Evolutionary conservation across 2,888 invertebrate genomes (phyloP).

Genomic region (Ferdinandea cuprea): DNA sequence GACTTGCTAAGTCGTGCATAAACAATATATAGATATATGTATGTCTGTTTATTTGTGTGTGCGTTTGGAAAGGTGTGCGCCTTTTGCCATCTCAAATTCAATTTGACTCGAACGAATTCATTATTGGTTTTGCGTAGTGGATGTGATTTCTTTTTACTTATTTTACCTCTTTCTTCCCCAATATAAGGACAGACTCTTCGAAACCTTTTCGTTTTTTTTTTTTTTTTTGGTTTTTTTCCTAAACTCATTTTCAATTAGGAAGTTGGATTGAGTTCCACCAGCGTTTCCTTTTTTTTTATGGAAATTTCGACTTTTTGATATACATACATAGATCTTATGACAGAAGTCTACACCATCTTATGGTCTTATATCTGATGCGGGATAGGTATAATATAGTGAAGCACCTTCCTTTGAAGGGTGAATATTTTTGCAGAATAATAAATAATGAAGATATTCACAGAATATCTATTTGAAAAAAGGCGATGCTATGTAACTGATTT

Average conservation of each 20-base stretch:
- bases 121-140: conserved; percentile 55
- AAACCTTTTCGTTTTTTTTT: conserved; percentile 22
- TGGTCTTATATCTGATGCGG: conserved; percentile 1
- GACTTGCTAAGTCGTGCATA: not conserved
- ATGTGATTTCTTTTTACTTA: conserved; percentile 35
- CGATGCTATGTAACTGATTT: conserved; percentile 1
- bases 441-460: not conserved
- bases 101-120: conserved; percentile 52
- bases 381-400: not conserved
- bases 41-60: not conserved
- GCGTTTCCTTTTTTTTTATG: not conserved
- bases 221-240: conserved; percentile 5
- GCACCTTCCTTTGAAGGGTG: not conserved
- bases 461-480: not conserved
- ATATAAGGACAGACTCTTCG: conserved; percentile 3
- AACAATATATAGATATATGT: not conserved
- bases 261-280: not conserved
- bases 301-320: conserved; percentile 11
- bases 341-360: conserved; percentile 26
- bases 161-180: not conserved
- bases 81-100: conserved; percentile 46
- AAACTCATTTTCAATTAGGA: conserved; percentile 55
- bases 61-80: not conserved
- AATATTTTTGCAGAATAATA: not conserved
- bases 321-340: conserved; percentile 26